Base-by-base conservation (phyloP, 2,797 vertebrate species). In the Chrosomus eos region DNA sequence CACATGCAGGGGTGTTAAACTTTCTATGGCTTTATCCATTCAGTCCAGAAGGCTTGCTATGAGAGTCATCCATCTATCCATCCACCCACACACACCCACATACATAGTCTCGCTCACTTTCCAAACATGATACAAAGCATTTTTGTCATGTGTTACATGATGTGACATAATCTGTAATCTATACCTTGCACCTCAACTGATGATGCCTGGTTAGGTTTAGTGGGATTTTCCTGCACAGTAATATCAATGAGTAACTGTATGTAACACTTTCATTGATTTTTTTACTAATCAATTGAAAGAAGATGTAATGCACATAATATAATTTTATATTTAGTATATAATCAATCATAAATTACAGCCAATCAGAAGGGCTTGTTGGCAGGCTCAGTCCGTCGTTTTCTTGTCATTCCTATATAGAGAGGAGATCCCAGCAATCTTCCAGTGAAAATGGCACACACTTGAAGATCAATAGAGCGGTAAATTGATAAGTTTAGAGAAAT, bases 1-100 rank as follows among this genome's bases (percentile, higher is more conserved):
- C 82, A 83, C 73, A 83, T 77, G 82, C 60, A 83, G 73, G 62
- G 62, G 82, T 83, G 82, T 83, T 68, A 83, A 83, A 83, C 73
- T 83, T 76, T 68, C 45, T 40, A 68, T 33, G 73, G 73, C 62
- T 76, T 76, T 77, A 66, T 83, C 82, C 82, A 55, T 76, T 74
- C 64, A 68, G 48, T 66, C 73, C 82, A 83, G 82, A 83, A 83
- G 82, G 82, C 73, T 76, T 76, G 82, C 73, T 68, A 75, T 83
- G 64, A 68, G 73, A 77, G 73, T 64, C 73, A 55, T 83, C 33
- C 82, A 76, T 67, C 73, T 26, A 40, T 5, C 81, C 55, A 55
- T 11, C 53, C 77, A 66, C 77, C 31, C 31, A 45, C 13, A 14
- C 31, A 28, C 21, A 55, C 78, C 66, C 33, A 73, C 13, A 31